Evolutionary conservation across 2,113 vertebrate genomes (phyloP).

Genomic region (Callocephalon fimbriatum): DNA sequence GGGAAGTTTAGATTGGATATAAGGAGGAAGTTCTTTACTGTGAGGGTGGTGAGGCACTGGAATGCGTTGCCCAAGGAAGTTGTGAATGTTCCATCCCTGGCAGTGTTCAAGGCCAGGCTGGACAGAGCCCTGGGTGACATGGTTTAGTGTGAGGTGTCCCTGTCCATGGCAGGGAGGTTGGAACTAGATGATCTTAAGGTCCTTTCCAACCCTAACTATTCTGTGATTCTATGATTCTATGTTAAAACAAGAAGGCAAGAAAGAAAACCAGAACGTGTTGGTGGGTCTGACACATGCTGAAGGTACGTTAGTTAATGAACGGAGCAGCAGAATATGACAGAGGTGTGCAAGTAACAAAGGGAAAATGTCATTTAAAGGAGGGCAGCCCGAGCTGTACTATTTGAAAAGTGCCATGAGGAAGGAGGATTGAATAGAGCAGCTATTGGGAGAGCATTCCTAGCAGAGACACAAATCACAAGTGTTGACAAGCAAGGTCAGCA

Average conservation of each 20-base stretch:
- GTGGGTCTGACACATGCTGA: neutral
- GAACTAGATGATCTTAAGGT: no score
- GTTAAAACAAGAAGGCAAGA: neutral
- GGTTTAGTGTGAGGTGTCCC: no score
- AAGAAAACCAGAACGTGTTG: neutral
- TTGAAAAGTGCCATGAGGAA: neutral
- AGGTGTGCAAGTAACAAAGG: neutral
- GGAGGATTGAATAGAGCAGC: neutral
- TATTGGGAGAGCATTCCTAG: neutral
- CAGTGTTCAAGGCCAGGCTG: no score
- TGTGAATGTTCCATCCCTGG: no score
- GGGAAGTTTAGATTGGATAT: no score
- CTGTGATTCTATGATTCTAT: no score
- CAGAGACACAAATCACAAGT: neutral
- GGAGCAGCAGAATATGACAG: neutral
- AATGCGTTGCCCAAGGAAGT: no score
- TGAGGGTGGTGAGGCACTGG: no score
- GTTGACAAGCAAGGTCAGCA: neutral
- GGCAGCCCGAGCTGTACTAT: neutral
- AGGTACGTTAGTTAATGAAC: neutral
- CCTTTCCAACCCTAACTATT: no score
- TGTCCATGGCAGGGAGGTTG: no score
- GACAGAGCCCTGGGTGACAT: no score
- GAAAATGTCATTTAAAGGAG: neutral
- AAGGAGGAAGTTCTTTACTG: no score